A percentile compares a stretch with the other conserved stretches of the same genome.
These are phyloP conservation scores for Neotoxoptera formosana DNA, from an alignment of 1,140 invertebrate genomes.

Conservation along the genomic window DNA sequence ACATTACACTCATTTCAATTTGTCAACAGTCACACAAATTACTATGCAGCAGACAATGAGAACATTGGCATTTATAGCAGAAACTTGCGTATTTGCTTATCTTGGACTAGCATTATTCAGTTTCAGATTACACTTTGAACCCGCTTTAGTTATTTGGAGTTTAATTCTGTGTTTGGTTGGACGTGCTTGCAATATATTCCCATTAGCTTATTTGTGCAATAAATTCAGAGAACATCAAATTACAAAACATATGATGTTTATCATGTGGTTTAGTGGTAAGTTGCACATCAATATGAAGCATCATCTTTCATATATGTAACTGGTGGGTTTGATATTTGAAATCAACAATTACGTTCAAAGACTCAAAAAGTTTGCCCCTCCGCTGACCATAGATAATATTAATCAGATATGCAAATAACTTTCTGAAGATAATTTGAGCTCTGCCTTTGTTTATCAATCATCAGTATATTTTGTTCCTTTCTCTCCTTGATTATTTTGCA, in stretches of 20 bases:
- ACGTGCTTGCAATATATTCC: constrained; percentile 96
- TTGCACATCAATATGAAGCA: constrained; percentile 53
- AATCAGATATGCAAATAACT: not conserved
- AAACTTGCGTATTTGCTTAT: constrained; percentile 99
- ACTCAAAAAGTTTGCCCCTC: no score
- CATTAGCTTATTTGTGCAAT: constrained; percentile 91
- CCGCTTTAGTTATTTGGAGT: constrained; percentile 90
- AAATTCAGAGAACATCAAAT: constrained; percentile 97
- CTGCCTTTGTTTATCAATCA: not conserved
- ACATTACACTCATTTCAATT: constrained; percentile 98
- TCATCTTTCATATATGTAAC: not conserved
- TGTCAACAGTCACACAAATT: constrained; percentile 98
- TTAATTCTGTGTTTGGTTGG: constrained; percentile 91
- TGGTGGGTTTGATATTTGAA: no score
- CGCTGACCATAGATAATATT: not conserved
- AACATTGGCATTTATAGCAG: constrained; percentile 96
- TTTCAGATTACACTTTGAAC: constrained; percentile 82
- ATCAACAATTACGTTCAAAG: no score
- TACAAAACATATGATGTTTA: constrained; percentile 98
- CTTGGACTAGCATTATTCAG: constrained; percentile 97
- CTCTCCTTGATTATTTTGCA: no score
- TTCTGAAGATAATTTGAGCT: not conserved
- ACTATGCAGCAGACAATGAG: constrained; percentile 99
- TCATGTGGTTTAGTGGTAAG: constrained; percentile 98
- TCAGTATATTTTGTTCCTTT: not conserved